Base-by-base conservation (phyloP, 1,140 invertebrate genomes). In the Trichomalopsis sarcophagae region DNA sequence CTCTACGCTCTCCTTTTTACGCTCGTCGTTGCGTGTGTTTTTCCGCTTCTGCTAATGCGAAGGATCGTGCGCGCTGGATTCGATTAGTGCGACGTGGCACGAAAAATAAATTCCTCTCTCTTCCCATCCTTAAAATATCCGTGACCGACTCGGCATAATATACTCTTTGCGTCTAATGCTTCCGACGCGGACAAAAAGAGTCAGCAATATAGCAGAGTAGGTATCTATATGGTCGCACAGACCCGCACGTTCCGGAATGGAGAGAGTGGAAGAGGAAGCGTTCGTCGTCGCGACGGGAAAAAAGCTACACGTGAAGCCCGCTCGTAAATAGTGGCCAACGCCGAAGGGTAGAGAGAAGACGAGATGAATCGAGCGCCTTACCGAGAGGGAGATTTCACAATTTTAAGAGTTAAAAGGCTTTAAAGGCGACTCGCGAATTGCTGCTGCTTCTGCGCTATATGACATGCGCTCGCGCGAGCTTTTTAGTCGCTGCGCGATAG, bases 401-500 rank as follows among this genome's bases (percentile, higher is more conserved):
- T 80, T 80, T 80, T 68, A 68, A 80, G 66, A 69, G 78, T 80
- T 80, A 71, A 80, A 69, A 80, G 33, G 33, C 62, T 69, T 40
- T 69, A 68, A 44, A 69, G 50, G 77, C 27, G n/a, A 68, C 17
- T 79, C 30, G 40, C 40, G 55, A 62, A 62, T 21, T 62, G 21
- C 17, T 7, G 17, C 6, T n/a, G 21, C 50, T n/a, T 7, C 10
- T 44, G n/a, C 69, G 9, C 27, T 27, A 27, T 27, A 27, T 27
- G 1, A 1, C 1, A 27, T 27, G 27, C 27, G 27, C 27, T 0
- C 1, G 62, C 17, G 69, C 69, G 17, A 13, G 55, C 77, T 79
- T 79, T 79, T 79, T 79, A 66, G 27, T 66, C 47, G 13, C 30
- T 66, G 27, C 36, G 73, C 73, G 30, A 75, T 40, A 21, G 73